Percentiles rank a stretch among this genome's conserved stretches.
Conservation (phyloP, 2,888 invertebrate species). For the Uloborus plumipes region DNA sequence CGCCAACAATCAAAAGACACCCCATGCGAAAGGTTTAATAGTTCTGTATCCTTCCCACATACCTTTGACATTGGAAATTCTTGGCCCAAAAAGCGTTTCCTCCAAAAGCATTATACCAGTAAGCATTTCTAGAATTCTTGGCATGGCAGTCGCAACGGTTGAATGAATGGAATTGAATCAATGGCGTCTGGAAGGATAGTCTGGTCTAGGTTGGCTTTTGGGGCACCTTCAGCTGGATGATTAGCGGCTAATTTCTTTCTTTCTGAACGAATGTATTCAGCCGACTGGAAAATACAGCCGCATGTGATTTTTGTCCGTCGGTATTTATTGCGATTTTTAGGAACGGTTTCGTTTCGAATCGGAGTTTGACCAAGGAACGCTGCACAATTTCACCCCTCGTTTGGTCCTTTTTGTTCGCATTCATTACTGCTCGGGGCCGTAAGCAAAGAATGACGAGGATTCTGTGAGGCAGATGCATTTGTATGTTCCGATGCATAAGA, state of each 20-base stretch:
- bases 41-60: slow-evolving; percentile 28
- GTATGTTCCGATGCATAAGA: no score
- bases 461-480: no score
- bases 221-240: slow-evolving; percentile 46
- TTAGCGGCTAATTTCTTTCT: slow-evolving; percentile 52
- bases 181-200: slow-evolving; percentile 29
- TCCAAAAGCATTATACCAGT: slow-evolving; percentile 25
- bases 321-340: slow-evolving; percentile 28
- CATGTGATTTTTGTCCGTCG: slow-evolving; percentile 32
- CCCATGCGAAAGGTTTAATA: slow-evolving; percentile 39
- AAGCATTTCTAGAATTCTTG: slow-evolving; percentile 51
- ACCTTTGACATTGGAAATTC: slow-evolving; percentile 43
- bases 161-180: slow-evolving; percentile 51
- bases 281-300: slow-evolving; percentile 31
- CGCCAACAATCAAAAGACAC: slow-evolving; percentile 19
- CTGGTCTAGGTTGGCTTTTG: slow-evolving; percentile 11
- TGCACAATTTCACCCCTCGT: slow-evolving; percentile 37
- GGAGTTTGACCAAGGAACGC: slow-evolving; percentile 11
- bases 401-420: slow-evolving; percentile 41
- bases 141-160: slow-evolving; percentile 35
- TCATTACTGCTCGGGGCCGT: not conserved
- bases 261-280: slow-evolving; percentile 18
- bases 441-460: not conserved
- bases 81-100: slow-evolving; percentile 29
- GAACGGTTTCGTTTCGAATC: slow-evolving; percentile 19